Evolutionary conservation across 1,140 invertebrate genomes (phyloP).

Genomic region (Megalonaias nervosa): DNA sequence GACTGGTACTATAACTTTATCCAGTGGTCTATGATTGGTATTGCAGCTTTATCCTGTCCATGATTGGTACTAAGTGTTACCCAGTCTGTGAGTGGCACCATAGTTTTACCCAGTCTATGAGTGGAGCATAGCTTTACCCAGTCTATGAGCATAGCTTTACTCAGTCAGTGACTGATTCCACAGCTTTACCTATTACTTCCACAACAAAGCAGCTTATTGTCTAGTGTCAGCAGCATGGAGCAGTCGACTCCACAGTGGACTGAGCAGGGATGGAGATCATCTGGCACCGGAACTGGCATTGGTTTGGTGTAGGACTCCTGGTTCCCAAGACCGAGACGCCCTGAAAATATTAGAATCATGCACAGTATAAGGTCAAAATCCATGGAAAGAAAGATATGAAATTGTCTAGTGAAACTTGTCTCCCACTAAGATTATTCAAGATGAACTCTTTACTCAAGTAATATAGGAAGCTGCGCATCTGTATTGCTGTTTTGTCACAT

Average conservation of each 20-base stretch:
- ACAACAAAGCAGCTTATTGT: conserved; percentile 66
- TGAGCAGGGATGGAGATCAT: conserved; percentile 55
- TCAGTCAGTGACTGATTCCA: not conserved
- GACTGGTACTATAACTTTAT: conserved; percentile 34
- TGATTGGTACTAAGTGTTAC: not conserved
- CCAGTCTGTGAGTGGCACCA: not conserved
- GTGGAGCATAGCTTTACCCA: not conserved
- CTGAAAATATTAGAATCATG: conserved; percentile 44
- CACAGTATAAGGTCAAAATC: not conserved
- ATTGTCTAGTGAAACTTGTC: not conserved
- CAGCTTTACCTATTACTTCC: conserved; percentile 70
- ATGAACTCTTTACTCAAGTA: too few relatives aligned
- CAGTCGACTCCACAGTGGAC: conserved; percentile 71
- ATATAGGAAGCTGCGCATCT: too few relatives aligned
- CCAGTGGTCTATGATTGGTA: not conserved
- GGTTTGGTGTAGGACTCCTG: conserved; percentile 64
- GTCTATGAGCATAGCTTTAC: too few relatives aligned
- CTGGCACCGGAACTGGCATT: conserved; percentile 58
- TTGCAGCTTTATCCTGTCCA: not conserved
- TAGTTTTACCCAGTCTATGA: not conserved
- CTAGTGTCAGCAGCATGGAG: conserved; percentile 68
- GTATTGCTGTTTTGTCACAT: too few relatives aligned
- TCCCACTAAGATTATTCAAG: too few relatives aligned
- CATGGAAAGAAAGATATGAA: not conserved
- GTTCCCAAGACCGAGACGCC: conserved; percentile 68